These are phyloP conservation scores for Drosophila orosa DNA, from an alignment of 1,140 invertebrate genomes.

Conservation along the genomic window DNA sequence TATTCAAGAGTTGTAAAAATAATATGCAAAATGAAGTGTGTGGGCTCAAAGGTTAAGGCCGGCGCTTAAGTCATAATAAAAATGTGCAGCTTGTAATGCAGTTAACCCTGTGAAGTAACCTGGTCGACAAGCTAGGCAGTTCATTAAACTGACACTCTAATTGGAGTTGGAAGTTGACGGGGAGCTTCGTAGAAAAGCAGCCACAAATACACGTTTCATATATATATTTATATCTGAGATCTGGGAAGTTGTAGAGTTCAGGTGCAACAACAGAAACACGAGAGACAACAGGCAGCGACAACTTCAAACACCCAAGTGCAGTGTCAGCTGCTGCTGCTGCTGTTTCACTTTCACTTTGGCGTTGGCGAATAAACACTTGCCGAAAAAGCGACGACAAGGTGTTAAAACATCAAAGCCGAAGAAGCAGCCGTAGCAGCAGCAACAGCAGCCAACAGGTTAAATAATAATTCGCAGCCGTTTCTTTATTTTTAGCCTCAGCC, in stretches of 20 bases:
- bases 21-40: conserved; percentile 19
- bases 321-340: conserved; percentile 58
- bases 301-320: conserved; percentile 71
- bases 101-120: conserved; percentile 24
- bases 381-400: conserved; percentile 58
- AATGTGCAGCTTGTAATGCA: conserved; percentile 34
- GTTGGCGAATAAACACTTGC: conserved; percentile 73
- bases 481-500: conserved; percentile 64
- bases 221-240: conserved; percentile 38
- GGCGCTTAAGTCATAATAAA: conserved; percentile 23
- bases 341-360: conserved; percentile 74
- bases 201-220: conserved; percentile 60
- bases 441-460: conserved; percentile 52
- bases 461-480: conserved; percentile 74
- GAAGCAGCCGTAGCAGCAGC: conserved; percentile 28
- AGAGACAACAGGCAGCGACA: conserved; percentile 45
- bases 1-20: conserved; percentile 11
- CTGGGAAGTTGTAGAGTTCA: conserved; percentile 71
- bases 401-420: conserved; percentile 55
- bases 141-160: conserved; percentile 82
- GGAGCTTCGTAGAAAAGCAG: conserved; percentile 65
- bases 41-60: conserved; percentile 54
- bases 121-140: conserved; percentile 49
- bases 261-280: conserved; percentile 58
- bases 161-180: conserved; percentile 77